Percentiles rank a stretch among this genome's conserved stretches.
Evolutionary conservation across 2,797 vertebrate species (phyloP).

Genomic region (Anableps anableps): DNA sequence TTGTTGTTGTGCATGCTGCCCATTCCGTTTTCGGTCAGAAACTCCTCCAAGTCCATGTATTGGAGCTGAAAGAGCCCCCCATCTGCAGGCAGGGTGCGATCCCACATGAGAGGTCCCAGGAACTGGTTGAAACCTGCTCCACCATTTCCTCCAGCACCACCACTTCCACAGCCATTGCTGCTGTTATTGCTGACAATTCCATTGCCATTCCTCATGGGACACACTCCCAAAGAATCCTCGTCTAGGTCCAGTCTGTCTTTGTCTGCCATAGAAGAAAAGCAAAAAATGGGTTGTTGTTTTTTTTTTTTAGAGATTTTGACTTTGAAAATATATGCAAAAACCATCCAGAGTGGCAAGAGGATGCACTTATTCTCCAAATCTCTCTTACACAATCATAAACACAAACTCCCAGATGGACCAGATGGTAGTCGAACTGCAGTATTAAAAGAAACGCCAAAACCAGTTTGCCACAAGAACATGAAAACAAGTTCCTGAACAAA

Average conservation of each 20-base stretch:
- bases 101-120: constrained; percentile 90
- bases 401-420: constrained; percentile 69
- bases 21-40: constrained; percentile 91
- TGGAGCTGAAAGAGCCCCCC: constrained; percentile 90
- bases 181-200: constrained; percentile 63
- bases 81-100: constrained; percentile 89
- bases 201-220: constrained; percentile 72
- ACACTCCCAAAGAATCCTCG: constrained; percentile 80
- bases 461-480: constrained; percentile 63
- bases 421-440: constrained; percentile 70
- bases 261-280: constrained; percentile 57
- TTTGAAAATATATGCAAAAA: constrained; percentile 14
- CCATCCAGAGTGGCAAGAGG: constrained; percentile 27
- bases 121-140: constrained; percentile 82
- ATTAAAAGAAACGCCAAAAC: constrained; percentile 55
- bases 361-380: constrained; percentile 13
- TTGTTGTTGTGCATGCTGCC: constrained; percentile 81
- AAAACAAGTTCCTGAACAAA: constrained; percentile 50
- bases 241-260: constrained; percentile 82
- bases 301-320: not conserved
- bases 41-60: constrained; percentile 95
- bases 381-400: constrained; percentile 17
- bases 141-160: constrained; percentile 54
- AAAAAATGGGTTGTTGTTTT: not conserved
- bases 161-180: constrained; percentile 63